Evolutionary conservation across 2,888 invertebrate genomes (phyloP).

Genomic region (Lampropteryx suffumata): DNA sequence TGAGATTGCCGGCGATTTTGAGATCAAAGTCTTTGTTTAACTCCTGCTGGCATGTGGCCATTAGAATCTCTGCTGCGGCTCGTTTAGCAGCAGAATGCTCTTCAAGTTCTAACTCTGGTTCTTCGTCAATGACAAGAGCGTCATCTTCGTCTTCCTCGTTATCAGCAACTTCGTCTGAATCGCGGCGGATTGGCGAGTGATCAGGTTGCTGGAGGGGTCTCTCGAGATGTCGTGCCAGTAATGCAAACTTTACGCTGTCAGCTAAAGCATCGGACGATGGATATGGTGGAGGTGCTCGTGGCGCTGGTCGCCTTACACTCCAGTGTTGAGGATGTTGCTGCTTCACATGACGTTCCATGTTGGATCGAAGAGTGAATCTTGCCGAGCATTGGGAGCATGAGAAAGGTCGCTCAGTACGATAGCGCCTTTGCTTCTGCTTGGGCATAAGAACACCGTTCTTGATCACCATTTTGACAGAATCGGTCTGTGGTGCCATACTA

Average conservation of each 20-base stretch:
- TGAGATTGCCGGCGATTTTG: constrained; percentile 81
- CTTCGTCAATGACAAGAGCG: constrained; percentile 87
- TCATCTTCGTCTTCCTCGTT: constrained; percentile 87
- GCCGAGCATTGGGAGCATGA: constrained; percentile 96
- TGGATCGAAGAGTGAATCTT: constrained; percentile 94
- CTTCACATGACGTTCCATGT: constrained; percentile 97
- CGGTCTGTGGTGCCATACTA: constrained; percentile 71
- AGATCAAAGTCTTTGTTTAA: constrained; percentile 77
- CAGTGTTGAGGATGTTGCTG: constrained; percentile 96
- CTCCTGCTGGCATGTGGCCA: constrained; percentile 76
- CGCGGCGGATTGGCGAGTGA: constrained; percentile 66
- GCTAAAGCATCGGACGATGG: constrained; percentile 59
- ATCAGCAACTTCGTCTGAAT: constrained; percentile 83
- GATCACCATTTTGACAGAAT: constrained; percentile 93
- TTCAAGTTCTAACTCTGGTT: constrained; percentile 63
- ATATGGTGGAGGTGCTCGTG: constrained; percentile 71
- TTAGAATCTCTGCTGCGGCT: constrained; percentile 83
- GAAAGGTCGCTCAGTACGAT: constrained; percentile 95
- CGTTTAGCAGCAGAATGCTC: constrained; percentile 78
- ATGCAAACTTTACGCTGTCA: constrained; percentile 86
- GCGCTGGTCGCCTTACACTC: constrained; percentile 87
- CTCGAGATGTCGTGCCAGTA: constrained; percentile 90
- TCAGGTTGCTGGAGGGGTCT: constrained; percentile 75
- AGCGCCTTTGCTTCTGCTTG: constrained; percentile 94
- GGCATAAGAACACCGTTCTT: constrained; percentile 95